Evolutionary conservation across 1,140 invertebrate genomes (phyloP).

Genomic region (Drosophila mojavensis): DNA sequence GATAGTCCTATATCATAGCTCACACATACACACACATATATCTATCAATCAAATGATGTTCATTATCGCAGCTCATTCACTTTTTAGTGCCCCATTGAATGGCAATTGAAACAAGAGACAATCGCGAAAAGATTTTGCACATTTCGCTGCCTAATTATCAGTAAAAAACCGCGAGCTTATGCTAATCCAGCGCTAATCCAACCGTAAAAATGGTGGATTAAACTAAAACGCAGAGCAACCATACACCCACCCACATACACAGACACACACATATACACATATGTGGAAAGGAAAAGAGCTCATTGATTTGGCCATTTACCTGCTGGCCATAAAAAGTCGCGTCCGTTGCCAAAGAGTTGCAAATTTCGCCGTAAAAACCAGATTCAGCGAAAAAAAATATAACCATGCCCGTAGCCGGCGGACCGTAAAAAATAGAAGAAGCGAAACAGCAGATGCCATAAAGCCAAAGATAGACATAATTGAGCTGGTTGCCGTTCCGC

Average conservation of each 20-base stretch:
- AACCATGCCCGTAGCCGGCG: slow-evolving; percentile 1
- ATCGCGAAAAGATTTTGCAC: slow-evolving; percentile 3
- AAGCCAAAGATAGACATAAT: slow-evolving; percentile 44
- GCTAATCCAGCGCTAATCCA: slow-evolving; percentile 74
- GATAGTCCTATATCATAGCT: too few relatives aligned
- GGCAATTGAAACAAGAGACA: neutral
- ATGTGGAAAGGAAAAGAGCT: neutral
- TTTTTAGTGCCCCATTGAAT: slow-evolving; percentile 26
- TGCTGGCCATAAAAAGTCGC: slow-evolving; percentile 65
- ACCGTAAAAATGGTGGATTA: slow-evolving; percentile 80
- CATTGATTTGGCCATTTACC: slow-evolving; percentile 54
- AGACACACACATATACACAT: neutral
- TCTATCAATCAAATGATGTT: neutral
- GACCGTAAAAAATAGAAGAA: slow-evolving; percentile 41
- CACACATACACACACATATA: too few relatives aligned
- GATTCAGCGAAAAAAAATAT: slow-evolving; percentile 65
- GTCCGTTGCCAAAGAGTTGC: slow-evolving; percentile 69
- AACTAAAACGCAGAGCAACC: slow-evolving; percentile 47
- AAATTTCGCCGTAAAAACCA: slow-evolving; percentile 65
- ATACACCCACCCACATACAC: slow-evolving; percentile 4
- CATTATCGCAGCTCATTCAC: slow-evolving; percentile 18
- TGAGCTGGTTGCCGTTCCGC: slow-evolving; percentile 47
- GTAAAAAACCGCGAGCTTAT: slow-evolving; percentile 75
- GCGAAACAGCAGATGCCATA: neutral
- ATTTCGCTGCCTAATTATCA: slow-evolving; percentile 28